Evolutionary conservation across 2,797 vertebrate species (phyloP).

Genomic region (Telmatherina bonti): DNA sequence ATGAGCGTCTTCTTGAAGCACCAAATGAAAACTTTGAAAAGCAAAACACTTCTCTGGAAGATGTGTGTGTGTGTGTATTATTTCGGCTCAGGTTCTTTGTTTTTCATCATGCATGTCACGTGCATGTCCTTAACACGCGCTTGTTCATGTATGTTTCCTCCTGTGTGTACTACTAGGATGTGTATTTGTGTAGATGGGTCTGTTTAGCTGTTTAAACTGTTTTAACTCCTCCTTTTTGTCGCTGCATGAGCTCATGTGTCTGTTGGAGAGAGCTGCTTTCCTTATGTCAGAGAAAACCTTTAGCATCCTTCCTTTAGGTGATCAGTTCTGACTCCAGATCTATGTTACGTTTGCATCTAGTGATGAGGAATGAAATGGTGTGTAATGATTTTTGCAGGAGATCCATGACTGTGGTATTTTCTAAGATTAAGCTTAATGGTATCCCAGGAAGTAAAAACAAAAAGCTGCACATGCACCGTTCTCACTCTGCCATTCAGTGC

Average conservation of each 20-base stretch:
- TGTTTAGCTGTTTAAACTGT: neutral
- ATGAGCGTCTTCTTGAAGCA: too few species aligned
- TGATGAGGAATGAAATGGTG: neutral
- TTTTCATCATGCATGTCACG: neutral
- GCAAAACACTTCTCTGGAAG: neutral
- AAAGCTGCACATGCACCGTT: neutral
- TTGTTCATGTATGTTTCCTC: neutral
- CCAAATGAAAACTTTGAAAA: constrained; percentile 22
- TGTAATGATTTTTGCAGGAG: constrained; percentile 24
- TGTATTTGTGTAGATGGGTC: neutral
- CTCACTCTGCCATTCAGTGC: neutral
- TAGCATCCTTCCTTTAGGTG: neutral
- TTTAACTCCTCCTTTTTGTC: neutral
- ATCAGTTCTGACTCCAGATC: neutral
- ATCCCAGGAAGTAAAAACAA: neutral
- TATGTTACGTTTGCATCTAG: constrained; percentile 1
- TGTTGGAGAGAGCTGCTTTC: neutral
- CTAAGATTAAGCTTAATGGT: constrained; percentile 38
- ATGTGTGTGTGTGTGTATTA: neutral
- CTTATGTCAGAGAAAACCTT: neutral
- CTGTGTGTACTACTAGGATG: too few species aligned
- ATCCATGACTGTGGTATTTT: constrained; percentile 46
- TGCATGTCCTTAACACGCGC: neutral
- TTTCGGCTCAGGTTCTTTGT: neutral
- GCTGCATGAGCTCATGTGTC: neutral